Base-by-base conservation (phyloP, 2,797 vertebrate genomes). In the Clamator glandarius region DNA sequence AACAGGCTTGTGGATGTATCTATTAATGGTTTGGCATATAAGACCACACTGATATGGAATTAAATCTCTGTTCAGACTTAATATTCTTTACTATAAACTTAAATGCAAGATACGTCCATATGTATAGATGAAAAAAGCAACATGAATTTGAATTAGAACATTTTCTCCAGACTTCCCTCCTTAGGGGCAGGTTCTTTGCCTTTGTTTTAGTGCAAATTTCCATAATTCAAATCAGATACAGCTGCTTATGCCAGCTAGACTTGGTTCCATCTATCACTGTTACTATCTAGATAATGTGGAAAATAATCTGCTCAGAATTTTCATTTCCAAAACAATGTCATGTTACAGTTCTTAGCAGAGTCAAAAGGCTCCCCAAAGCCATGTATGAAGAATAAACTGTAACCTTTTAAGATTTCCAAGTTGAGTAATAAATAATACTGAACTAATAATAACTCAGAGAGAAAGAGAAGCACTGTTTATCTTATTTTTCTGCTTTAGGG, bases 401-500 rank as follows among this genome's bases (percentile, higher is more conserved):
- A 96, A 94, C 88, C 86, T 94, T 95, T 92, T 81, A 97, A 96
- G 95, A 88, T 94, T 95, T 96, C 80, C 59, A 86, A 88, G 78
- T 76, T 51, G 41, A 39, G 57, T 92, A 90, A 97, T 94, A 95
- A 97, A 96, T 96, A 96, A 95, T 87, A 90, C 83, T 86, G 84
- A 97, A 92, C 92, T 97, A 96, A 95, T 96, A 95, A 97, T 84
- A 87, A 95, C 78, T 93, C 91, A 58, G 88, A 83, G 48, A 93
- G 73, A 93, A 93, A 92, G 63, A 83, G 84, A 92, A 82, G 44
- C 72, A 42, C 55, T 82, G 92, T 94, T 97, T 95, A 92, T 92
- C 90, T 95, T 96, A 92, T 80, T 96, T 96, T 95, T 87, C 86
- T 95, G 76, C 95, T 97, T 95, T 92, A 92, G 93, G 93, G 90